Evolutionary conservation across 2,797 vertebrate species (phyloP).

Genomic region (Aselliscus stoliczkanus): DNA sequence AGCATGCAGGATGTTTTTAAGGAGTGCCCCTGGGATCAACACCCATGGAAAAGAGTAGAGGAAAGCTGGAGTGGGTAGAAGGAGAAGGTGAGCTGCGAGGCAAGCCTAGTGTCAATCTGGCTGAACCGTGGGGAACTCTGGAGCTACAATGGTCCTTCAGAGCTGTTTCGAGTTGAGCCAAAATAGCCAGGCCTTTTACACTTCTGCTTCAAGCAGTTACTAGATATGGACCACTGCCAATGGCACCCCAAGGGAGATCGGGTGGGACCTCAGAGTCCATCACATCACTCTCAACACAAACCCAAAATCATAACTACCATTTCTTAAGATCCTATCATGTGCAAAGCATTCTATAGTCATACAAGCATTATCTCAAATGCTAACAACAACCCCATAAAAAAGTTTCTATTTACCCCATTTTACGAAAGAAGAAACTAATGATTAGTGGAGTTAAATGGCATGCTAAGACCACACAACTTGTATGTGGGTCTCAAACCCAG

Average conservation of each 20-base stretch:
- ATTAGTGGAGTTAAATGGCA: background rate
- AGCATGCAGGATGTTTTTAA: background rate
- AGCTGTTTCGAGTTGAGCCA: background rate
- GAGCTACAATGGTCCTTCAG: background rate
- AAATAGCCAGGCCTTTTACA: background rate
- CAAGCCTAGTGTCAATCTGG: background rate
- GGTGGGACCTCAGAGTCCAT: background rate
- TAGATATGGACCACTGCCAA: background rate
- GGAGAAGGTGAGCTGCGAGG: background rate
- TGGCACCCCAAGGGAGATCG: background rate
- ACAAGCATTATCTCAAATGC: background rate
- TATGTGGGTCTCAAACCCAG: background rate
- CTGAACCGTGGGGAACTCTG: background rate
- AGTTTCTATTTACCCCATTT: background rate
- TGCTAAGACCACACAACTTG: background rate
- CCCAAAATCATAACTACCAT: background rate
- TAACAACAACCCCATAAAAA: background rate
- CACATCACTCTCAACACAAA: background rate
- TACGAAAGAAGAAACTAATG: background rate
- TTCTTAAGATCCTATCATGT: background rate
- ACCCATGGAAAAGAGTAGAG: background rate
- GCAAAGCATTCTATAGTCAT: background rate
- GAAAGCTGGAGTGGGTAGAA: background rate
- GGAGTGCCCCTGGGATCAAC: background rate
- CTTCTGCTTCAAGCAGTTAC: background rate